Evolutionary conservation across 2,888 invertebrate genomes (phyloP), one percentile per base, ranked within the genome.

Genomic region (Heliconius sara): DNA sequence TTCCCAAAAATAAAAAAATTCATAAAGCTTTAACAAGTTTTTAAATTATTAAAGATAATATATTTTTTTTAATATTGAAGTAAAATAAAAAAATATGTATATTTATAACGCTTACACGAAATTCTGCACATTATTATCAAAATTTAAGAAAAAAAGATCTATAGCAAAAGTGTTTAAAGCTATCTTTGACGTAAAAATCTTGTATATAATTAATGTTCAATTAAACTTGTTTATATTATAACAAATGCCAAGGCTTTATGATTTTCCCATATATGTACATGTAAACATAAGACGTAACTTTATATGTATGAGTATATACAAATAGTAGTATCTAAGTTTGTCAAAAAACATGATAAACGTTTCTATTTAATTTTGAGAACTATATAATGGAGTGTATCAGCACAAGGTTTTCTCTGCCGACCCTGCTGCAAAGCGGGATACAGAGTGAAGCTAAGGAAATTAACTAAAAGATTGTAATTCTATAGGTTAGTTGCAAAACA

Each of bases 221-320:
- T 47, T 43, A 70, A 70, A 70, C 43, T 70, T 70, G 70, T 70
- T 70, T 70, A 70, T 3, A 25, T 16, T 5, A 70, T 70, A 6
- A 70, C 47, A 47, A 70, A 70, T 47, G 43, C 25, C 70, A 47
- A 70, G 70, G 70, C 70, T 47, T 47, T 70, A 70, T 25, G 16
- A 47, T 43, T 70, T 39, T 25, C 43, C 70, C 16, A 43, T 43
- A 25, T 16, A 47, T 16, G 47, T 5, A 60, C n/a, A 60, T n/a
- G n/a, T 60, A 16, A 65, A 27, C 27, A 65, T 13, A 25, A 63
- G 25, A 25, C 63, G 52, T 52, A 52, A 52, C 47, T 19, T 52
- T 22, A n/a, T 57, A 57, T 57, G 22, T 57, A 3, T 22, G 5
- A 52, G 19, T 52, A 57, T 57, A 57, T 7, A 22, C 19, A 3